A percentile compares a stretch with the other conserved stretches of the same genome.
Conservation (phyloP, 2,888 invertebrate species). For the Falcaria lacertinaria region DNA sequence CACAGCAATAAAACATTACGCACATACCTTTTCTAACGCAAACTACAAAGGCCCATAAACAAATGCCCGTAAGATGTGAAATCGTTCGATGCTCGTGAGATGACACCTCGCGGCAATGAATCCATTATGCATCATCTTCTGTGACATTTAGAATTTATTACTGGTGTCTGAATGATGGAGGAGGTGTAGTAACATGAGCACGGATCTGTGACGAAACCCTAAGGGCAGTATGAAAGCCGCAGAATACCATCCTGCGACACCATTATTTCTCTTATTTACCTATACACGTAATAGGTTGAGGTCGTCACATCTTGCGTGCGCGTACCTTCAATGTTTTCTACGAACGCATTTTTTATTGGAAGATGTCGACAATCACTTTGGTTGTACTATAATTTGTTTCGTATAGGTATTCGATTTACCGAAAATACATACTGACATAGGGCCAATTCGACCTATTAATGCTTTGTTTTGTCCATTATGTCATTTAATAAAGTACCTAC, state of each 20-base stretch:
- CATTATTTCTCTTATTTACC: slow-evolving; percentile 9
- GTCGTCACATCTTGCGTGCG: no score
- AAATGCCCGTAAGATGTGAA: slow-evolving; percentile 14
- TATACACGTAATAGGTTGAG: slow-evolving; percentile 4
- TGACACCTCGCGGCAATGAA: slow-evolving; percentile 52
- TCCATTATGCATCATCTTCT: slow-evolving; percentile 66
- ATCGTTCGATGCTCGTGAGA: slow-evolving; percentile 21
- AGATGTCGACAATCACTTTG: no score
- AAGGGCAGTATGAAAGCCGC: slow-evolving; percentile 31
- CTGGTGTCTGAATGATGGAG: slow-evolving; percentile 58
- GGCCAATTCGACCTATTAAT: no score
- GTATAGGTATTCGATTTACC: no score
- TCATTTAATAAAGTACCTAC: no score
- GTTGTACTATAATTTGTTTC: no score
- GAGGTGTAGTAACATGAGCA: slow-evolving; percentile 40
- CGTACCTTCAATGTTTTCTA: no score
- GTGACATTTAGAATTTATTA: slow-evolving; percentile 72
- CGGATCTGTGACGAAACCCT: slow-evolving; percentile 35
- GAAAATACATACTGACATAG: no score
- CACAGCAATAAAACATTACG: slow-evolving; percentile 1
- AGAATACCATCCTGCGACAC: slow-evolving; percentile 25
- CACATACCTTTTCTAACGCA: slow-evolving; percentile 13
- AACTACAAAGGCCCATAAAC: slow-evolving; percentile 23
- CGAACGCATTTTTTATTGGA: no score
- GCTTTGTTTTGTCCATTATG: no score